Base-by-base conservation (phyloP, 2,113 vertebrate species). In the Clarias gariepinus region DNA sequence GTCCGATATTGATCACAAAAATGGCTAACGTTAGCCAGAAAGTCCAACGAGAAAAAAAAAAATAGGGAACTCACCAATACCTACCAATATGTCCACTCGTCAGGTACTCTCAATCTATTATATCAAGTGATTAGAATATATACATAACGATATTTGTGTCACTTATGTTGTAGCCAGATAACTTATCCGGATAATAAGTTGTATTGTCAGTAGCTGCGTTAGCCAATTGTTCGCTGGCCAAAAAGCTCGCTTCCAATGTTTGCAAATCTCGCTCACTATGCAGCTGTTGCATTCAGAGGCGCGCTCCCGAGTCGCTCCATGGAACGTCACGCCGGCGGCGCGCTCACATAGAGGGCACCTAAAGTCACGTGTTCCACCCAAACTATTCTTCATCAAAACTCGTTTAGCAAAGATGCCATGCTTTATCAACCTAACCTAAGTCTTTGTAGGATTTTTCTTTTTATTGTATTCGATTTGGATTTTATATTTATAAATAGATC, bases 201-300 rank as follows among this genome's bases (percentile, higher is more conserved):
- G 80, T 83, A 83, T 74, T 86, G 60, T 78, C 84, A 69, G 79
- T 88, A 87, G 90, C 92, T 93, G 92, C 91, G 91, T 91, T 92
- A 90, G 66, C 90, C 87, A 87, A 89, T 89, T 91, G 92, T 94
- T 89, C 92, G 91, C 87, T 74, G 80, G 89, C 88, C 91, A 90
- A 89, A 71, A 89, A 91, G 92, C 87, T 92, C 88, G 86, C 91
- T 86, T 89, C 93, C 88, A 77, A 84, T 86, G 90, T 92, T 94
- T 92, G 87, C 86, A 92, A 90, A 87, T 93, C 92, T 90, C 82
- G 68, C 84, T 93, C 92, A 91, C 91, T 88, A 80, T 94, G 95
- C 95, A 95, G 95, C 95, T 96, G 95, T 95, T 95, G 93, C 92
- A 58, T 82, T 89, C 91, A 52, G 89, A 81, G 2, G 93, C 92